Evolutionary conservation across 2,888 invertebrate species (phyloP).

Genomic region (Apotomis turbidana): DNA sequence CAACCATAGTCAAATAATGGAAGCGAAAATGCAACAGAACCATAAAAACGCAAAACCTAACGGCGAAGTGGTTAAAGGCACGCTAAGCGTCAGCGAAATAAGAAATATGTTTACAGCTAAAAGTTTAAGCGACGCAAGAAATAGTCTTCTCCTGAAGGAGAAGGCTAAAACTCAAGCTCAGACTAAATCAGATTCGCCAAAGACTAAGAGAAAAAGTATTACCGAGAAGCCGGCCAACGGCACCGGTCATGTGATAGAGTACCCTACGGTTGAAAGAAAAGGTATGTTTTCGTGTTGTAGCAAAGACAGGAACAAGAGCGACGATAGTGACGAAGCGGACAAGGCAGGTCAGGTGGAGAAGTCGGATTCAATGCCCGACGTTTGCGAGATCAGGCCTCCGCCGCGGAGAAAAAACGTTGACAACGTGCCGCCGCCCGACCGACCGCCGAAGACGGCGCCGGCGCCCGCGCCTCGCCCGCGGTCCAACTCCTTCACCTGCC

Average conservation of each 20-base stretch:
- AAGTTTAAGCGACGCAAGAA: constrained; percentile 79
- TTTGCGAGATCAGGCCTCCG: constrained; percentile 85
- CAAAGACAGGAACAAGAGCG: constrained; percentile 82
- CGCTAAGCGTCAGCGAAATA: constrained; percentile 82
- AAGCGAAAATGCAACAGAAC: constrained; percentile 59
- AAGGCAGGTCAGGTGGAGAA: constrained; percentile 66
- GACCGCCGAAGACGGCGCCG: constrained; percentile 86
- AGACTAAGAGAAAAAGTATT: constrained; percentile 75
- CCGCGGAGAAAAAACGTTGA: constrained; percentile 84
- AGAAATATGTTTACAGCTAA: constrained; percentile 80
- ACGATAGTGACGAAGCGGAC: constrained; percentile 75
- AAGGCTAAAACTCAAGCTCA: constrained; percentile 67
- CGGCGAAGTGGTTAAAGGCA: constrained; percentile 83
- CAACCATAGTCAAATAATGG: constrained; percentile 69
- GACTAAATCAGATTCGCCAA: constrained; percentile 74
- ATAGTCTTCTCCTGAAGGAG: constrained; percentile 78
- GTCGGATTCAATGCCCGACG: constrained; percentile 75
- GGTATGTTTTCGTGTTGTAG: constrained; percentile 89
- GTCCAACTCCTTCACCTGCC: constrained; percentile 82
- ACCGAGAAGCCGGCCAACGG: constrained; percentile 75
- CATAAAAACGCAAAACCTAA: constrained; percentile 65
- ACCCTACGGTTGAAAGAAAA: constrained; percentile 88
- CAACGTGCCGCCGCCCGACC: constrained; percentile 84
- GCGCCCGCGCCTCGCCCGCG: constrained; percentile 81
- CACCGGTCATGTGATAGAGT: constrained; percentile 86